A percentile compares a stretch with the other conserved stretches of the same genome.
phyloP scores from a whole-genome alignment of 2,113 vertebrate genomes.

The Dasypus novemcinctus region DNA sequence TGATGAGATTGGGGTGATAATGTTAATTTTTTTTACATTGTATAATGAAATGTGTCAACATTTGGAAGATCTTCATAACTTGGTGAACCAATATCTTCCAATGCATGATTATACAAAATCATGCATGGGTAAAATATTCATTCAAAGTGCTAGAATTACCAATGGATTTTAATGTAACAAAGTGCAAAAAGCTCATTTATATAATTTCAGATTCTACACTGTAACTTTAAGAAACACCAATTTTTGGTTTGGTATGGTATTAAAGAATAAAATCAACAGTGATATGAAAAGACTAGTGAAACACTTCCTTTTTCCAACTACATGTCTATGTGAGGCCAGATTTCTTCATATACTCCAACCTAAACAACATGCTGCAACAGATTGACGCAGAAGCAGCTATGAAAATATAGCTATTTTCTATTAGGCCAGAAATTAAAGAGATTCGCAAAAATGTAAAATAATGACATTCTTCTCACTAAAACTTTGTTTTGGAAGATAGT shows the following conservation, averaged over 20 bases:
- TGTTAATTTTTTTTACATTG: constrained; percentile 7
- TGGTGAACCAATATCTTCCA: background rate
- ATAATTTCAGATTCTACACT: background rate
- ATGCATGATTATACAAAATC: constrained; percentile 17
- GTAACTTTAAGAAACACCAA: constrained; percentile 37
- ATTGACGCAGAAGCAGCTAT: constrained; percentile 24
- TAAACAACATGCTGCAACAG: constrained; percentile 16
- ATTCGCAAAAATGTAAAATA: constrained; percentile 52
- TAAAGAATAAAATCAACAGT: constrained; percentile 38
- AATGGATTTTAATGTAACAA: constrained; percentile 15
- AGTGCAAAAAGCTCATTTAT: background rate
- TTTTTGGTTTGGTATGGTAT: constrained; percentile 28
- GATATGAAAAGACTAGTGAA: constrained; percentile 56
- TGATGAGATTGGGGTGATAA: background rate
- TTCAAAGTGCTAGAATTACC: constrained; percentile 7
- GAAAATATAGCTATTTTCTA: constrained; percentile 35
- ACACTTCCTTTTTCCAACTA: constrained; percentile 41
- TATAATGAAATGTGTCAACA: background rate
- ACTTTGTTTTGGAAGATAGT: background rate
- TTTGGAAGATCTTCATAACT: background rate
- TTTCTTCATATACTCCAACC: constrained; percentile 43
- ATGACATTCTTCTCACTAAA: constrained; percentile 37
- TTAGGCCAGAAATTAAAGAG: constrained; percentile 39
- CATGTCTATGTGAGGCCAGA: constrained; percentile 26
- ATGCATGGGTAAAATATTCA: constrained; percentile 20